Evolutionary conservation across 2,797 vertebrate genomes (phyloP).

Genomic region (Halcyon badia): DNA sequence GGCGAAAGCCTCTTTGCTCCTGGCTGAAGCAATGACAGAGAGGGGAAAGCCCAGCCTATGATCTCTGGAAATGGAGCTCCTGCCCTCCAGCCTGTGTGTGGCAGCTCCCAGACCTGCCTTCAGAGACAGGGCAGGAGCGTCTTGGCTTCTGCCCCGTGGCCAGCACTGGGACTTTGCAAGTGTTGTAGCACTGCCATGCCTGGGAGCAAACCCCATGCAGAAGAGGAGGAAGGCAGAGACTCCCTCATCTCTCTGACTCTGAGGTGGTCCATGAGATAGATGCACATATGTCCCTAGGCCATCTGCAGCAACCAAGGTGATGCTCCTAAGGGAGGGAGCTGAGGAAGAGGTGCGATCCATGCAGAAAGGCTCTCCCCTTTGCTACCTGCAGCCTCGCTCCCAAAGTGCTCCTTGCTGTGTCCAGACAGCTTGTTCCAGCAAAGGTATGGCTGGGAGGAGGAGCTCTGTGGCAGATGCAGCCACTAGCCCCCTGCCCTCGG

Average conservation of each 20-base stretch:
- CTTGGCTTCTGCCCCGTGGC: neutral
- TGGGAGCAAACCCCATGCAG: neutral
- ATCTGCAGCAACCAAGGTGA: neutral
- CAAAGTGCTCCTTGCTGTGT: neutral
- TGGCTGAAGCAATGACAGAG: neutral
- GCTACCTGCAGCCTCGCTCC: neutral
- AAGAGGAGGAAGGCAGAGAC: neutral
- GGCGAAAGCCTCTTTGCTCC: neutral
- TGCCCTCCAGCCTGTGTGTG: neutral
- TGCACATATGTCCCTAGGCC: neutral
- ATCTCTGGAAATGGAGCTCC: neutral
- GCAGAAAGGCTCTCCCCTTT: neutral
- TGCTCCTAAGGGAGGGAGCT: neutral
- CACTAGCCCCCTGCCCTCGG: neutral
- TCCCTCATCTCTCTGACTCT: neutral
- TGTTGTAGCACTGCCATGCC: neutral
- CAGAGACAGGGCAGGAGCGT: neutral
- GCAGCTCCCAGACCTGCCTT: neutral
- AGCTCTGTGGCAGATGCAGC: neutral
- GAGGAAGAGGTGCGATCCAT: neutral
- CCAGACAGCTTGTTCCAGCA: neutral
- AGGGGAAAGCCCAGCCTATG: neutral
- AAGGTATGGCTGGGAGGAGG: neutral
- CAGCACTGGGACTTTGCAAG: neutral
- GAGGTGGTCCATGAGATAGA: neutral